These are phyloP conservation scores for Opisthograptis luteolata DNA, from an alignment of 2,888 invertebrate genomes.

Conservation along the genomic window DNA sequence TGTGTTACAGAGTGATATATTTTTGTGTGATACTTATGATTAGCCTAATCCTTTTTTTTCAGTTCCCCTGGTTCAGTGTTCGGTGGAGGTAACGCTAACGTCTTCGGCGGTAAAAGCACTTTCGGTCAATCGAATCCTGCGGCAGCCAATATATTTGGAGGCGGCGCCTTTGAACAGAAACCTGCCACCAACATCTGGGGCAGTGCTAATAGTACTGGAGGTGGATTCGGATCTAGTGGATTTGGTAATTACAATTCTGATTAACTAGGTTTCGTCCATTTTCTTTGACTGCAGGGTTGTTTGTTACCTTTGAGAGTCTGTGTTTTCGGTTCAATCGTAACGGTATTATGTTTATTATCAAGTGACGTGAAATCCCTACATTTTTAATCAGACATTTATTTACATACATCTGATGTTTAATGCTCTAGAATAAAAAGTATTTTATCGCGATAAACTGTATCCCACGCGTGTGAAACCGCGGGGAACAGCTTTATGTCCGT, in stretches of 20 bases:
- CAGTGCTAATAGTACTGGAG: slow-evolving; percentile 51
- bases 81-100: slow-evolving; percentile 58
- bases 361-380: no score
- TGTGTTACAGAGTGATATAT: no score
- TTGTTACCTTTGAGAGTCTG: no score
- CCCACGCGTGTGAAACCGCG: no score
- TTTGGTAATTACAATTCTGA: slow-evolving; percentile 59
- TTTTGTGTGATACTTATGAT: no score
- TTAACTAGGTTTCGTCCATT: background rate
- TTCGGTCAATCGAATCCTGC: slow-evolving; percentile 66
- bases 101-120: slow-evolving; percentile 66
- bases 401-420: no score
- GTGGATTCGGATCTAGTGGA: slow-evolving; percentile 63
- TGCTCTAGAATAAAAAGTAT: no score
- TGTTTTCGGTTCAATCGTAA: no score
- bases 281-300: background rate
- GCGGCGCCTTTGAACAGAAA: slow-evolving; percentile 60
- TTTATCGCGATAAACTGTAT: no score
- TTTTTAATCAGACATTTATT: no score
- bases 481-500: no score
- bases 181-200: slow-evolving; percentile 65
- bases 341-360: no score
- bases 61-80: slow-evolving; percentile 65
- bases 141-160: slow-evolving; percentile 66
- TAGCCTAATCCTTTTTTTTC: slow-evolving; percentile 6